Conservation (phyloP, 2,113 vertebrate species). For the Tragelaphus strepsiceros region DNA sequence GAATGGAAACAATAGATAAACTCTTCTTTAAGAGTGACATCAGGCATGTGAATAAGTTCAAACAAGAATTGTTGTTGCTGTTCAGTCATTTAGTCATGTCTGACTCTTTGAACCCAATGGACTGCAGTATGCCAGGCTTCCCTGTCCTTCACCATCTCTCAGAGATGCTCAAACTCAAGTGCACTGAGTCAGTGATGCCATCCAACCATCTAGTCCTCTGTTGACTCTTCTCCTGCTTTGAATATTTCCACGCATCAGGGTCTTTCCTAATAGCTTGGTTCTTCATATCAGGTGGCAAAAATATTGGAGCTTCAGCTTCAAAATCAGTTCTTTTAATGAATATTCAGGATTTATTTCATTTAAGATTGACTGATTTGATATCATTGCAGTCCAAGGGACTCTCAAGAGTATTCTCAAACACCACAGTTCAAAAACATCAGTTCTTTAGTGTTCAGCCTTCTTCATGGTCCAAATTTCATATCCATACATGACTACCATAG, state of each 20-base stretch:
- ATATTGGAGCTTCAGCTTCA: neutral
- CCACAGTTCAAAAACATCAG: neutral
- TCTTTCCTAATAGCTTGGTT: neutral
- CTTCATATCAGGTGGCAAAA: neutral
- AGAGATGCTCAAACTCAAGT: neutral
- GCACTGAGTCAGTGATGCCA: neutral
- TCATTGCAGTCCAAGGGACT: neutral
- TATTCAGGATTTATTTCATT: neutral
- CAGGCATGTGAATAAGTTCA: neutral
- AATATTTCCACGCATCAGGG: neutral
- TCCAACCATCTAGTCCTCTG: neutral
- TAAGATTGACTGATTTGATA: neutral
- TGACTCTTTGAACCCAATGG: neutral
- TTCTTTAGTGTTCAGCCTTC: neutral
- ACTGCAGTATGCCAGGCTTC: neutral
- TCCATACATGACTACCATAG: neutral
- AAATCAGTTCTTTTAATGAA: neutral
- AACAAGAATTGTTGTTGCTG: neutral
- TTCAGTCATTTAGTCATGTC: neutral
- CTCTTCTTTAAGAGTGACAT: conserved; percentile 38
- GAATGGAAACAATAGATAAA: conserved; percentile 14
- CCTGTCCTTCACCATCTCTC: neutral
- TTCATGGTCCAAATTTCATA: neutral
- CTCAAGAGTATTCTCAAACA: neutral
- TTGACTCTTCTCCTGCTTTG: neutral